These are phyloP conservation scores for Empis stercorea DNA, from an alignment of 2,888 invertebrate species.

Conservation along the genomic window DNA sequence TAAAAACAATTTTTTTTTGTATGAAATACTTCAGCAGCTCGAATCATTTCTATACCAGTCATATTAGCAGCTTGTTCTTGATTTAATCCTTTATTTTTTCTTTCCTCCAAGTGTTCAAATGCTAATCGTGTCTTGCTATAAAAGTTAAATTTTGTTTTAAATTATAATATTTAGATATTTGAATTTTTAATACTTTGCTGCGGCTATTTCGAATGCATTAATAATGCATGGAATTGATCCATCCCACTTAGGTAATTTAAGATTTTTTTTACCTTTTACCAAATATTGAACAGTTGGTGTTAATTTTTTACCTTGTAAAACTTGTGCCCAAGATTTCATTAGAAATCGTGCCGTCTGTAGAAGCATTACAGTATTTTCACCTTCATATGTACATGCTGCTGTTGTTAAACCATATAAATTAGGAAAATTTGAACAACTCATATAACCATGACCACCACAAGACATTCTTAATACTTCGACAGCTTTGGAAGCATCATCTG, in stretches of 20 bases:
- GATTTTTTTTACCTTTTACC: conserved; percentile 21
- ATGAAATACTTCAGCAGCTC: conserved; percentile 58
- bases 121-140: conserved; percentile 55
- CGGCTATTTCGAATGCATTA: conserved; percentile 32
- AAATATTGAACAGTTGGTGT: conserved; percentile 63
- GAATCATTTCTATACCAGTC: conserved; percentile 63
- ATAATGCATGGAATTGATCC: conserved; percentile 26
- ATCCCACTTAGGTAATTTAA: conserved; percentile 19
- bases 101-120: conserved; percentile 50
- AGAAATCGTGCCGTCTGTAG: conserved; percentile 81
- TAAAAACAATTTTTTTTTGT: not conserved
- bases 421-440: conserved; percentile 76
- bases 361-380: conserved; percentile 88
- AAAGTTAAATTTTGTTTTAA: not conserved
- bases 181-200: conserved; percentile 30
- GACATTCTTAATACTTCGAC: conserved; percentile 77
- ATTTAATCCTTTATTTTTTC: conserved; percentile 45
- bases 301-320: conserved; percentile 43
- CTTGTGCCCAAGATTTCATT: conserved; percentile 65
- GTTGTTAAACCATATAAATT: conserved; percentile 70
- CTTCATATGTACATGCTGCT: conserved; percentile 90
- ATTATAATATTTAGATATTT: not conserved
- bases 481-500: conserved; percentile 58
- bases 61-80: conserved; percentile 74
- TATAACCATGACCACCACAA: conserved; percentile 94